Conservation (phyloP, 1,140 invertebrate species). For the Melipona quadrifasciata region DNA sequence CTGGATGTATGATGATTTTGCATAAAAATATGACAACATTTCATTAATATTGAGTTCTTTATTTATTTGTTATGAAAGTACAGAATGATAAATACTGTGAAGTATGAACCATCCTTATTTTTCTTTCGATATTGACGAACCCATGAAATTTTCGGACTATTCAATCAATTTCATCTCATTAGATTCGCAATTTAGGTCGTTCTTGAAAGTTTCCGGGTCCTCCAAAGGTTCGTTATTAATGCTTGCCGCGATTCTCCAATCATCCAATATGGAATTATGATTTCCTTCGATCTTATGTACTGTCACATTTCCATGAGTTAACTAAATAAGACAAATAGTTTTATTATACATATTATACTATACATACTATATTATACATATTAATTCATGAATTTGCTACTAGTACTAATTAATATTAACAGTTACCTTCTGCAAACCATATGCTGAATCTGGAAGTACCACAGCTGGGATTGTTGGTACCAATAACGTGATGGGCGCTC, state of each 20-base stretch:
- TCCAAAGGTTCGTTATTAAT: slow-evolving; percentile 83
- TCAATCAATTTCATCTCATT: fast-evolving
- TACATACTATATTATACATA: no score
- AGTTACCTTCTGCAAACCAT: slow-evolving; percentile 82
- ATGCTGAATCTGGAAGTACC: slow-evolving; percentile 83
- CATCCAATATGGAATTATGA: slow-evolving; percentile 87
- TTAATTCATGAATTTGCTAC: not conserved
- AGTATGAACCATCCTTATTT: not conserved
- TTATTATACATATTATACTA: not conserved
- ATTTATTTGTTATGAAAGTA: slow-evolving; percentile 8
- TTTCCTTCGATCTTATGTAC: slow-evolving; percentile 82
- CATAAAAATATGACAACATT: slow-evolving; percentile 42
- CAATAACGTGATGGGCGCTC: slow-evolving; percentile 84
- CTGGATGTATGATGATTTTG: slow-evolving; percentile 27
- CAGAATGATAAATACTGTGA: not conserved
- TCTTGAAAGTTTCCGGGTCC: slow-evolving; percentile 70
- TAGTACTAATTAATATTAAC: slow-evolving; percentile 18
- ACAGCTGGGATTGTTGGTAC: slow-evolving; percentile 83
- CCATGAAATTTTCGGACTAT: no score
- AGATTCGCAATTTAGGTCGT: slow-evolving; percentile 38
- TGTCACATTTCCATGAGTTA: slow-evolving; percentile 72
- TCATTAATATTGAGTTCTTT: slow-evolving; percentile 12
- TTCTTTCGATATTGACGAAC: not conserved
- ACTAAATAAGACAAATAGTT: slow-evolving; percentile 59
- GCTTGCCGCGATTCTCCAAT: slow-evolving; percentile 83